These are phyloP conservation scores for Romanogobio albipinnatus DNA, from an alignment of 2,113 vertebrate genomes.

Conservation along the genomic window DNA sequence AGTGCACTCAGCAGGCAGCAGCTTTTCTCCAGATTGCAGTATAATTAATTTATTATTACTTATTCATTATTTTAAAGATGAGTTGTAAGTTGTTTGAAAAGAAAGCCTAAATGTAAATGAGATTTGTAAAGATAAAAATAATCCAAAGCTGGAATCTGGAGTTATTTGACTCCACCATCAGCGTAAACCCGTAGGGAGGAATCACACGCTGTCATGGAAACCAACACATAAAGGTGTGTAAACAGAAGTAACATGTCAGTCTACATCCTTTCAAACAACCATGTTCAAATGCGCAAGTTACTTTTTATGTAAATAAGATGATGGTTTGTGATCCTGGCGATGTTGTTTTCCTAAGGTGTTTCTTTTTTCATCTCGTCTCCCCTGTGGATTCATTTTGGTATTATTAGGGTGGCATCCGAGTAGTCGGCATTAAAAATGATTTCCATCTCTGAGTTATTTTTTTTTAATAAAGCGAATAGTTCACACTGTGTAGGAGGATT, in stretches of 20 bases:
- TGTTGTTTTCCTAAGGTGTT: not conserved
- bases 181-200: conserved; percentile 10
- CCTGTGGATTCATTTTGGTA: not conserved
- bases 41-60: conserved; percentile 38
- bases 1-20: not conserved
- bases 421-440: not conserved
- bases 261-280: conserved; percentile 27
- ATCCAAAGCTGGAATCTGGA: conserved; percentile 38
- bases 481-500: not conserved
- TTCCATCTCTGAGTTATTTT: not conserved
- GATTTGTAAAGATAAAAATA: conserved; percentile 21
- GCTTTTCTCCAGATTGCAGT: conserved; percentile 11
- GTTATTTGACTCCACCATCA: conserved; percentile 44
- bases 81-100: not conserved
- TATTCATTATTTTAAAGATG: conserved; percentile 44
- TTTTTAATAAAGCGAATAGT: not conserved
- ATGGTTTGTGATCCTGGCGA: not conserved
- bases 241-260: conserved; percentile 26
- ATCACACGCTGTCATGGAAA: conserved; percentile 25
- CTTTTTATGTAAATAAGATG: conserved; percentile 16
- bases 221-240: conserved; percentile 9
- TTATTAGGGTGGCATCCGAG: not conserved
- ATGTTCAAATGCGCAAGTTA: not conserved
- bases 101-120: conserved; percentile 30
- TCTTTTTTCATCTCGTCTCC: not conserved